Percentiles rank a stretch among this genome's conserved stretches.
phyloP scores from a whole-genome alignment of 2,888 invertebrate genomes.

The Drosophila birchii region DNA sequence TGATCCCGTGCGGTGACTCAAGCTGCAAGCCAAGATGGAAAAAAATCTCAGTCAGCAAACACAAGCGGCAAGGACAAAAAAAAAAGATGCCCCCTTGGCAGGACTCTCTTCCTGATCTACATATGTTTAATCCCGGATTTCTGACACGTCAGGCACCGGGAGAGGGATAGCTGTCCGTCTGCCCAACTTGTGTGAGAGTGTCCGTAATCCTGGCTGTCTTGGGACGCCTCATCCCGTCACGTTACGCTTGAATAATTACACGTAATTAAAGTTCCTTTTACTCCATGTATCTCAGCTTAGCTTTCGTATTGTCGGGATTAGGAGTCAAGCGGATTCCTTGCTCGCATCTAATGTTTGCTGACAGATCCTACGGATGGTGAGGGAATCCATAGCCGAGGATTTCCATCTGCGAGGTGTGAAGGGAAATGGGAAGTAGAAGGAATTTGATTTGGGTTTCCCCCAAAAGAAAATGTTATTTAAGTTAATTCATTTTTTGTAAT shows the following conservation, averaged over 20 bases:
- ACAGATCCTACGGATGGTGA: conserved; percentile 24
- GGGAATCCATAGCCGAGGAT: background rate
- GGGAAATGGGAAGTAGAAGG: conserved; percentile 8
- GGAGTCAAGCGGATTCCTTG: conserved; percentile 60
- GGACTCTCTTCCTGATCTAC: conserved; percentile 59
- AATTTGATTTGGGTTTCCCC: background rate
- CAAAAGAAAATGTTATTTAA: background rate
- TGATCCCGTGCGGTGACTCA: conserved; percentile 59
- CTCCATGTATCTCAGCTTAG: conserved; percentile 50
- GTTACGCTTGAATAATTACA: conserved; percentile 75
- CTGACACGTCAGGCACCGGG: conserved; percentile 62
- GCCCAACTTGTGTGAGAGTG: conserved; percentile 30
- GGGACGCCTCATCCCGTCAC: conserved; percentile 41
- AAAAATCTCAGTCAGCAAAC: conserved; percentile 45
- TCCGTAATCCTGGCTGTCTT: conserved; percentile 41
- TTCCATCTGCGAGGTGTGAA: conserved; percentile 40
- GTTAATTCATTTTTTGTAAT: background rate
- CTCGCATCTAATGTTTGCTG: conserved; percentile 37
- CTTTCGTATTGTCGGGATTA: conserved; percentile 58
- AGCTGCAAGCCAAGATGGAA: conserved; percentile 60
- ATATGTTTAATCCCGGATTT: conserved; percentile 77
- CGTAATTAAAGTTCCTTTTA: conserved; percentile 71
- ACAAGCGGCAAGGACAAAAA: conserved; percentile 10
- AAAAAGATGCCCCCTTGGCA: conserved; percentile 41
- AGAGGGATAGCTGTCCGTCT: conserved; percentile 35